These are phyloP conservation scores for Mesochorus sp. DNA, from an alignment of 2,888 invertebrate genomes.

Conservation along the genomic window DNA sequence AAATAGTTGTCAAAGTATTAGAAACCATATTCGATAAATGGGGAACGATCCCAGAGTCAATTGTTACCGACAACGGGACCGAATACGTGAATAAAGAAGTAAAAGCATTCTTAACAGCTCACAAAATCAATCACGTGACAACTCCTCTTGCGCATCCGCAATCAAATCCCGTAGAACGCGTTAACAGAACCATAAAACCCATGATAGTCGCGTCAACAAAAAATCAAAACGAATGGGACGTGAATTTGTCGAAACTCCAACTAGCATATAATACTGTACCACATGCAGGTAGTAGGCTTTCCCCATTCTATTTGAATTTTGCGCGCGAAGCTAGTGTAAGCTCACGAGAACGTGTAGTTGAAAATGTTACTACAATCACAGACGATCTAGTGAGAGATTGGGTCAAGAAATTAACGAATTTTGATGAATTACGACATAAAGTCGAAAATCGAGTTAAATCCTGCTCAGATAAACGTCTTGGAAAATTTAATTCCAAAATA, in stretches of 20 bases:
- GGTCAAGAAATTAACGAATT: constrained; percentile 11
- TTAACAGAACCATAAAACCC: constrained; percentile 47
- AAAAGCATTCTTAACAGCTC: constrained; percentile 7
- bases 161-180: constrained; percentile 37
- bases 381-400: neutral
- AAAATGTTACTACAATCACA: no score
- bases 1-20: constrained; percentile 15
- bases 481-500: constrained; percentile 9
- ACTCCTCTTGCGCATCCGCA: constrained; percentile 17
- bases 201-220: constrained; percentile 45
- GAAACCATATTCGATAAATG: constrained; percentile 33
- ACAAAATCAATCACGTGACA: neutral
- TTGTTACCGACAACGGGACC: constrained; percentile 37
- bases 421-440: constrained; percentile 46
- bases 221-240: constrained; percentile 47
- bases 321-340: constrained; percentile 23
- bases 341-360: neutral
- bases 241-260: constrained; percentile 40
- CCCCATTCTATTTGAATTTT: constrained; percentile 38
- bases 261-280: constrained; percentile 43
- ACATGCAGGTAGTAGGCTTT: constrained; percentile 31
- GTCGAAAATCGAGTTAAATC: neutral
- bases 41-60: constrained; percentile 40
- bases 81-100: constrained; percentile 55
- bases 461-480: constrained; percentile 30